Evolutionary conservation across 1,140 invertebrate species (phyloP).

Genomic region (Forficula auricularia): DNA sequence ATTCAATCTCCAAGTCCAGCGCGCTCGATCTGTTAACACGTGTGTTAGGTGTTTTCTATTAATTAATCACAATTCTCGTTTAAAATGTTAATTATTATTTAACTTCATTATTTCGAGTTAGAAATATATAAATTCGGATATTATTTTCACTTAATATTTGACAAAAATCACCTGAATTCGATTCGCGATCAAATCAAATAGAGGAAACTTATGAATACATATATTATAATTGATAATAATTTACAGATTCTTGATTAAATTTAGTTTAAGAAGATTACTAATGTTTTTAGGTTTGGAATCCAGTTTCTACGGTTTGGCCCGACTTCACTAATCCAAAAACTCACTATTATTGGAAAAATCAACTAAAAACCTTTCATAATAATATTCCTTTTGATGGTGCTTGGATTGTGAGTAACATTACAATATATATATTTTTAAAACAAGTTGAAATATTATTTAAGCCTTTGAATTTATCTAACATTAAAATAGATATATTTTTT

Average conservation of each 20-base stretch:
- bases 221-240: conserved; percentile 6
- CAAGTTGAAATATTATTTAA: conserved; percentile 6
- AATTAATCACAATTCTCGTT: too few species aligned
- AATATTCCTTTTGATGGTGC: conserved; percentile 55
- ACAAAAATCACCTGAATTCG: too few species aligned
- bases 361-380: conserved; percentile 48
- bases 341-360: conserved; percentile 51
- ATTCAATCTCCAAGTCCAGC: too few species aligned
- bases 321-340: conserved; percentile 70
- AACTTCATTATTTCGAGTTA: too few species aligned
- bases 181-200: too few species aligned
- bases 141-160: too few species aligned
- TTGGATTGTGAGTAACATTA: conserved; percentile 48
- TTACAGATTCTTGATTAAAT: conserved; percentile 8
- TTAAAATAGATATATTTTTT: too few species aligned
- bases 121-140: too few species aligned
- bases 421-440: background rate
- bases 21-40: too few species aligned
- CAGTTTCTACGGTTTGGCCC: conserved; percentile 53
- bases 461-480: too few species aligned
- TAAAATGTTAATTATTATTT: too few species aligned
- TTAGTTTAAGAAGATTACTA: background rate
- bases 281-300: conserved; percentile 62
- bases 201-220: conserved; percentile 10
- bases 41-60: too few species aligned